Evolutionary conservation across 2,113 vertebrate genomes (phyloP), one percentile per base, ranked within the genome.

Genomic region (Labeo rohita): DNA sequence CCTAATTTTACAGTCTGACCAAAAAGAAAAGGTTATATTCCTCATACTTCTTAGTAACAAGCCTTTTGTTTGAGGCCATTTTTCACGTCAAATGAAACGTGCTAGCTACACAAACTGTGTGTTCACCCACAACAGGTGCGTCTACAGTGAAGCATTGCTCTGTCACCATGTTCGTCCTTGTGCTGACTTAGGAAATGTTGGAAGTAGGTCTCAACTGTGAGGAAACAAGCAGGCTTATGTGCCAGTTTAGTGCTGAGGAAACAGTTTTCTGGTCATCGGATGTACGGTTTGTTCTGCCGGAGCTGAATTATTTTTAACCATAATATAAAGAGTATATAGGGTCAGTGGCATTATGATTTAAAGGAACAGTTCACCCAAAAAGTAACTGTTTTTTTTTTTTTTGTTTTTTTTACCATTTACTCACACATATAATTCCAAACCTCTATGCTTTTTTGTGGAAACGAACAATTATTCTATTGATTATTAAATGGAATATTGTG

Each of bases 171-270:
- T 74, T 84, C 3, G 13, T 34, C 52, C 56, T 75, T 59, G 36
- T 49, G 83, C 83, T 84, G 52, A 75, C 52, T 84, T 18, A 23
- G 50, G 34, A 18, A 84, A 75, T 45, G n/a, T 45, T 75, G n/a
- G 15, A 75, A 84, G 83, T 84, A 61, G 70, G 68, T 49, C 52
- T 84, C 70, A 75, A 70, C 83, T 75, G 83, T 61, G 39, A 84
- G 54, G 54, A 75, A 52, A n/a, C 52, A 61, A 66, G 78, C 23
- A n/a, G n/a, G 63, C 49, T 36, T 87, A 73, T 75, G 54, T 68
- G 7, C 43, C 65, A 73, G 39, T 66, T 68, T 28, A 70, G 28
- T 65, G 75, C 45, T 80, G 76, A 76, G 43, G 39, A 39, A 80
- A 63, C 10, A 4, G 18, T 47, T 63, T 80, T 74, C 21, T 1